A percentile compares a stretch with the other conserved stretches of the same genome.
phyloP scores from a whole-genome alignment of 2,888 invertebrate species.

The Cephalotes varians region DNA sequence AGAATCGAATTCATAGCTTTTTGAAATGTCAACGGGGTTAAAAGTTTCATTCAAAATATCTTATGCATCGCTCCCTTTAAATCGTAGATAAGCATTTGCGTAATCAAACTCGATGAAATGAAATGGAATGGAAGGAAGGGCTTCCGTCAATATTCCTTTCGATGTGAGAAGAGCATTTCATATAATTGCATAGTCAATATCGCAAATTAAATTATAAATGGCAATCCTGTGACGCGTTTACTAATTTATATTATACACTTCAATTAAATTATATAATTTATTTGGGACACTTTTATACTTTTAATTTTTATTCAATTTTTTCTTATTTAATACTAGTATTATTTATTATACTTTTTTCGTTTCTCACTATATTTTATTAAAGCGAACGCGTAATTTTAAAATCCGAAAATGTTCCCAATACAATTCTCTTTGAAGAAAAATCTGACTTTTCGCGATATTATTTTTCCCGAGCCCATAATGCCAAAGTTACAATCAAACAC shows the following conservation, averaged over 20 bases:
- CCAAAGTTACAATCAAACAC: conserved; percentile 16
- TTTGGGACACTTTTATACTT: neutral
- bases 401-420: neutral
- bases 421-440: neutral
- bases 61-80: neutral
- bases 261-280: neutral
- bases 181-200: conserved; percentile 23
- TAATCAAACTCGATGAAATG: conserved; percentile 35
- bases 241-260: neutral
- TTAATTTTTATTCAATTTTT: neutral
- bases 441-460: neutral
- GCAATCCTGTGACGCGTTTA: neutral
- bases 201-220: neutral
- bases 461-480: neutral
- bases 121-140: conserved; percentile 30
- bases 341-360: neutral
- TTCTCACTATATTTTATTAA: neutral
- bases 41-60: neutral
- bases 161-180: neutral
- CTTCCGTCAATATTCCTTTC: conserved; percentile 18
- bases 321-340: neutral
- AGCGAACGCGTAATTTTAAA: neutral
- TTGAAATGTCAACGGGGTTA: neutral
- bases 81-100: conserved; percentile 20
- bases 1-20: neutral